phyloP scores from a whole-genome alignment of 2,888 invertebrate genomes.

The Pyrochroa serraticornis region DNA sequence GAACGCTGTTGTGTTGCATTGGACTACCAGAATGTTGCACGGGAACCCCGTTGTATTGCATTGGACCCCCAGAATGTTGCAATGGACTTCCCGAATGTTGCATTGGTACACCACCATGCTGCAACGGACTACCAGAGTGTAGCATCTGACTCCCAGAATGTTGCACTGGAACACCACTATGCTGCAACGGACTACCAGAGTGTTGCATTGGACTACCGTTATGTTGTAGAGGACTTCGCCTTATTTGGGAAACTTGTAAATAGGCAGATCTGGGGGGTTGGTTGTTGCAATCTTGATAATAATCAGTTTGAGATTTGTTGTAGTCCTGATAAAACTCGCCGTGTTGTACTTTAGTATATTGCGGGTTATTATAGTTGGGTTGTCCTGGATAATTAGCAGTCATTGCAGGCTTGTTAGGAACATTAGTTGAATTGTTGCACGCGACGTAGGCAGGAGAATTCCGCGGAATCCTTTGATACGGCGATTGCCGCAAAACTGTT shows the following conservation, averaged over 20 bases:
- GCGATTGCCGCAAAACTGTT: conserved; percentile 44
- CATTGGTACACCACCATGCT: not conserved
- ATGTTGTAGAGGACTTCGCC: conserved; percentile 31
- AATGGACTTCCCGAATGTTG: conserved; percentile 7
- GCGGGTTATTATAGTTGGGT: conserved; percentile 12
- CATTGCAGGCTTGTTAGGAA: not conserved
- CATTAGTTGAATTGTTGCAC: conserved; percentile 2
- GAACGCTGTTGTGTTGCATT: conserved; percentile 25
- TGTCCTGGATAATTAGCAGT: not conserved
- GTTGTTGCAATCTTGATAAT: conserved; percentile 17
- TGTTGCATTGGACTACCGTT: conserved; percentile 1
- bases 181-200: not conserved
- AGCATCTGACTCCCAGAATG: not conserved
- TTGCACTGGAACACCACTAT: not conserved
- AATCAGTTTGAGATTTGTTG: conserved; percentile 12
- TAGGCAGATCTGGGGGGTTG: conserved; percentile 26
- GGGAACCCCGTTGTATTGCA: not conserved
- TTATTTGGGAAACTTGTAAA: conserved; percentile 29
- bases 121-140: conserved; percentile 30
- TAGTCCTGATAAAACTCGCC: conserved; percentile 6
- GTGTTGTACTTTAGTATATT: conserved; percentile 18
- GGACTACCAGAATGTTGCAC: too few species aligned
- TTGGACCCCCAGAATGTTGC: too few species aligned
- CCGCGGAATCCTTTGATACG: conserved; percentile 47
- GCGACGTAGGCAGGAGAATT: conserved; percentile 36